phyloP scores from a whole-genome alignment of 2,888 invertebrate genomes.

The Sipha maydis region DNA sequence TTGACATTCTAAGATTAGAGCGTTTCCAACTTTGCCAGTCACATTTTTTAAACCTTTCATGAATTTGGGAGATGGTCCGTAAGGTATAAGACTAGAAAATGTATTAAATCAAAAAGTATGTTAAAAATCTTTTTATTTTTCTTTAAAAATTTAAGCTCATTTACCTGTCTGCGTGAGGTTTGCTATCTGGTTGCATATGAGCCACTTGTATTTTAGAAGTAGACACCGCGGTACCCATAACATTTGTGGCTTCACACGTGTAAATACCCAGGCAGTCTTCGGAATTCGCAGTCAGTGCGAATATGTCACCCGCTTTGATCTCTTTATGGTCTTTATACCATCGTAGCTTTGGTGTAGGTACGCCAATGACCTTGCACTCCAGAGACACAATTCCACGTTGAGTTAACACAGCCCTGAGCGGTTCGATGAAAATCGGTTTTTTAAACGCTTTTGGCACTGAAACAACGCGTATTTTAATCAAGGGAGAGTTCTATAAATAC shows the following conservation, averaged over 20 bases:
- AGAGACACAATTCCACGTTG: conserved; percentile 89
- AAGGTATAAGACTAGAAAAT: conserved; percentile 69
- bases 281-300: conserved; percentile 84
- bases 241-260: conserved; percentile 87
- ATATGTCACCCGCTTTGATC: conserved; percentile 89
- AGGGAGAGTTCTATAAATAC: not conserved
- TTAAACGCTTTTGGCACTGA: conserved; percentile 88
- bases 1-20: conserved; percentile 79
- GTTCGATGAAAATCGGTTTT: conserved; percentile 86
- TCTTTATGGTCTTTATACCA: conserved; percentile 86
- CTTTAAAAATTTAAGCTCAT: not conserved
- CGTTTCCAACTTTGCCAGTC: conserved; percentile 82
- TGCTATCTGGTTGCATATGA: conserved; percentile 76
- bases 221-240: conserved; percentile 86
- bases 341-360: conserved; percentile 82
- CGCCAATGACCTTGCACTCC: conserved; percentile 90
- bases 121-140: not conserved
- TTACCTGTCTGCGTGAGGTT: conserved; percentile 65
- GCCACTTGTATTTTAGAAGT: conserved; percentile 86
- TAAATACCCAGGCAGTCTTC: conserved; percentile 87
- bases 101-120: not conserved
- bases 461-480: conserved; percentile 27
- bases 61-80: conserved; percentile 82
- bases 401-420: conserved; percentile 82
- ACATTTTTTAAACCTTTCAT: conserved; percentile 79